A percentile compares a stretch with the other conserved stretches of the same genome.
Evolutionary conservation across 2,113 vertebrate genomes (phyloP).

Genomic region (Oncorhynchus tshawytscha): DNA sequence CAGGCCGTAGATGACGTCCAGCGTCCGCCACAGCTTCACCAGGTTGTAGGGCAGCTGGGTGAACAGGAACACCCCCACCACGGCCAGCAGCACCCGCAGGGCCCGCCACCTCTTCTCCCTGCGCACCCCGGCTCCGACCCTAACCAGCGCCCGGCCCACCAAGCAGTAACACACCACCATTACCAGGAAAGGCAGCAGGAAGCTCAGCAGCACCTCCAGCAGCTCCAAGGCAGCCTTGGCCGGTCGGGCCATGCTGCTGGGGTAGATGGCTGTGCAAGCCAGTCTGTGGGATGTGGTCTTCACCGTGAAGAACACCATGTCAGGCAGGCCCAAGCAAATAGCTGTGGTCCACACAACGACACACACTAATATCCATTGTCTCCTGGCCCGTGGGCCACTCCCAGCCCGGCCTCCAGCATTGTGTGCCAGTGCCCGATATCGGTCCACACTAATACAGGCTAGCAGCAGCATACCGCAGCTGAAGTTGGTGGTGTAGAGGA

Average conservation of each 20-base stretch:
- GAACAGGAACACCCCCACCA: conserved; percentile 83
- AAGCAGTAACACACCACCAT: conserved; percentile 84
- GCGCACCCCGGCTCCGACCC: conserved; percentile 62
- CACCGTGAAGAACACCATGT: conserved; percentile 83
- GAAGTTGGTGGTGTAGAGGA: conserved; percentile 88
- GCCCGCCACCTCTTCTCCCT: conserved; percentile 76
- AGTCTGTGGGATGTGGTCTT: conserved; percentile 54
- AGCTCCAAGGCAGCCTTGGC: conserved; percentile 82
- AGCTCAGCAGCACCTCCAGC: conserved; percentile 85
- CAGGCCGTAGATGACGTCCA: conserved; percentile 81
- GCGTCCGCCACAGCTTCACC: conserved; percentile 82
- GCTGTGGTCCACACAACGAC: conserved; percentile 77
- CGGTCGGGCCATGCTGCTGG: conserved; percentile 65
- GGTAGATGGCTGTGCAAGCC: conserved; percentile 78
- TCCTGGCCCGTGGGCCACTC: conserved; percentile 10
- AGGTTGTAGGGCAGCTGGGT: conserved; percentile 92
- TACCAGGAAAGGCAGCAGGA: conserved; percentile 83
- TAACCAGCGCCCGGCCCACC: conserved; percentile 73
- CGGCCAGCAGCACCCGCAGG: conserved; percentile 81
- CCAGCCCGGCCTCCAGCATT: conserved; percentile 16
- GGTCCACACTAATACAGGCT: conserved; percentile 90
- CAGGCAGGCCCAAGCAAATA: conserved; percentile 80
- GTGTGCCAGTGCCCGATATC: conserved; percentile 73
- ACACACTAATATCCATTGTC: conserved; percentile 55
- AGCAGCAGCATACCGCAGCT: conserved; percentile 90